Conservation (phyloP, 1,140 invertebrate genomes). For the Ladona fulva region DNA sequence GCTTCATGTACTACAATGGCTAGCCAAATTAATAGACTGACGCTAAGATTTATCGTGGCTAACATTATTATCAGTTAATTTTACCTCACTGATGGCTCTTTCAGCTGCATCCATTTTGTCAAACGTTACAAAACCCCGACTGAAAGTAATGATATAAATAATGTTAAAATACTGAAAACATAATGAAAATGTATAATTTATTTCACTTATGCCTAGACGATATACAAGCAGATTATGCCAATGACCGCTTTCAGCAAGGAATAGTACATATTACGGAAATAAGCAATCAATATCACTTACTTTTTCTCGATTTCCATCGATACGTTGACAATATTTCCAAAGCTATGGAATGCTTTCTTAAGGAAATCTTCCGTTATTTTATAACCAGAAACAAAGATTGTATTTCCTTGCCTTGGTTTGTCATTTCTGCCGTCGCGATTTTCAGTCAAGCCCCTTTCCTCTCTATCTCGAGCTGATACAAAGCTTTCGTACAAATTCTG, state of each 20-base stretch:
- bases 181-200: no score
- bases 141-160: slow-evolving; percentile 36
- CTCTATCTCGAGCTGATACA: slow-evolving; percentile 63
- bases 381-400: slow-evolving; percentile 73
- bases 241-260: no score
- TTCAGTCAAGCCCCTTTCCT: slow-evolving; percentile 44
- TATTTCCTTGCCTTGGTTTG: slow-evolving; percentile 67
- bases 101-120: slow-evolving; percentile 80
- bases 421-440: slow-evolving; percentile 42
- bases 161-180: no score
- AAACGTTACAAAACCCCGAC: slow-evolving; percentile 87
- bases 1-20: no score
- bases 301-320: slow-evolving; percentile 82
- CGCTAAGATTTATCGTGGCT: no score
- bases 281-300: slow-evolving; percentile 45
- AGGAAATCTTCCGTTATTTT: slow-evolving; percentile 75
- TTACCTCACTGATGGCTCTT: slow-evolving; percentile 69
- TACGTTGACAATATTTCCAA: slow-evolving; percentile 78
- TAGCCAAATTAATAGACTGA: no score
- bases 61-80: no score
- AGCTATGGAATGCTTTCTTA: slow-evolving; percentile 65
- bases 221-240: no score
- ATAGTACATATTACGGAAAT: no score
- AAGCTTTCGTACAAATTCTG: slow-evolving; percentile 84
- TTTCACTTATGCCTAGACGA: no score